These are phyloP conservation scores for Mustelus asterias DNA, from an alignment of 2,113 vertebrate genomes.

Conservation along the genomic window DNA sequence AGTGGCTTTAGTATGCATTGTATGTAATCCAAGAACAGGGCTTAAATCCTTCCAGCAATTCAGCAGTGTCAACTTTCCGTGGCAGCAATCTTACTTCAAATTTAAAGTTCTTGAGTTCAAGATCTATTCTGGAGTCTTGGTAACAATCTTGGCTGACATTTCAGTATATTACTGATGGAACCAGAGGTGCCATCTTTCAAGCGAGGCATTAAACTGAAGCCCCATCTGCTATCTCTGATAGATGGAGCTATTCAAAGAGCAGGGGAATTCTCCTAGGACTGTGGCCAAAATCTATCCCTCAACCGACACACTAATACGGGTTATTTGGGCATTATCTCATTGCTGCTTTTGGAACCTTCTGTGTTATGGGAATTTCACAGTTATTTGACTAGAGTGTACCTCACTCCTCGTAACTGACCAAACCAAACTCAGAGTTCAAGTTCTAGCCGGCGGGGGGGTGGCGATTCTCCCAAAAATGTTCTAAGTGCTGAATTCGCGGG, in stretches of 20 bases:
- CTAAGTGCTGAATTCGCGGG: too few species aligned
- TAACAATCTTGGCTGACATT: background rate
- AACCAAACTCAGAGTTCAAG: too few species aligned
- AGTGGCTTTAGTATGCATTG: background rate
- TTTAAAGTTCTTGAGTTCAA: background rate
- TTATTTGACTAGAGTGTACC: too few species aligned
- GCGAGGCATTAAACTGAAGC: background rate
- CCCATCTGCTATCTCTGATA: background rate
- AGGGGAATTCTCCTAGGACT: background rate
- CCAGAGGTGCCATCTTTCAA: background rate
- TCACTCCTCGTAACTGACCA: too few species aligned
- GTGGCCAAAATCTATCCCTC: background rate
- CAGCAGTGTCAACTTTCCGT: background rate
- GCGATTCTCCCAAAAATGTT: too few species aligned
- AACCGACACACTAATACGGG: background rate
- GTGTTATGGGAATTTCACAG: too few species aligned
- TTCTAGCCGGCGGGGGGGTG: too few species aligned
- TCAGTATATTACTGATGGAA: background rate
- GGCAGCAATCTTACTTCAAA: background rate
- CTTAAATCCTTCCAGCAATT: constrained; percentile 4
- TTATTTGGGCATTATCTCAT: background rate
- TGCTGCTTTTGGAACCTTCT: background rate
- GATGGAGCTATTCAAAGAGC: background rate
- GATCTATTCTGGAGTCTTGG: background rate
- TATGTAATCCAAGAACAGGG: background rate